Conservation (phyloP, 2,888 invertebrate genomes). For the Meloe dianella region DNA sequence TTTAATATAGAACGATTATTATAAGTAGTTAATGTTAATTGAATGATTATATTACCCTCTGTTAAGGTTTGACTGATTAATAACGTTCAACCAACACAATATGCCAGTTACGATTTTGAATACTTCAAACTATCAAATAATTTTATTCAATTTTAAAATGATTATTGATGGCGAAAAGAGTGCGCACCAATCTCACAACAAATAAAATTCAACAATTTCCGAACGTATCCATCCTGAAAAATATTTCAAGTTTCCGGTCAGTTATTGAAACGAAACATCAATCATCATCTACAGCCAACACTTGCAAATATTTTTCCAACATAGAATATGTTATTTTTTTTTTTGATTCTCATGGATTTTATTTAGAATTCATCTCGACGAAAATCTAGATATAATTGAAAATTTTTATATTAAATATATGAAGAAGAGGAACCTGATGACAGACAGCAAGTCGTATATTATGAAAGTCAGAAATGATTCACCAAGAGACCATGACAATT, state of each 20-base stretch:
- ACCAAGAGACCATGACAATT: not conserved
- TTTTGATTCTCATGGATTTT: not conserved
- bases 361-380: not conserved
- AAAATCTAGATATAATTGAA: constrained; percentile 9
- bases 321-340: not conserved
- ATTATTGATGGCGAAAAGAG: not conserved
- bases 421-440: not conserved
- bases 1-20: constrained; percentile 46
- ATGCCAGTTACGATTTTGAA: constrained; percentile 19
- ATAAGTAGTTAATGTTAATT: constrained; percentile 41
- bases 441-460: not conserved
- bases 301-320: not conserved
- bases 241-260: constrained; percentile 1
- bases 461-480: not conserved
- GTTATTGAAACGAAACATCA: constrained; percentile 3
- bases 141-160: not conserved
- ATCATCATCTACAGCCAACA: not conserved
- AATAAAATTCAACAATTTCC: constrained; percentile 5
- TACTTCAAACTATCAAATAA: not conserved
- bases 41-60: constrained; percentile 48
- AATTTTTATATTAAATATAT: constrained; percentile 3
- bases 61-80: constrained; percentile 49
- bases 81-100: constrained; percentile 34
- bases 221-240: not conserved
- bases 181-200: too few relatives aligned